Evolutionary conservation across 2,797 vertebrate genomes (phyloP).

Genomic region (Selene dorsalis): DNA sequence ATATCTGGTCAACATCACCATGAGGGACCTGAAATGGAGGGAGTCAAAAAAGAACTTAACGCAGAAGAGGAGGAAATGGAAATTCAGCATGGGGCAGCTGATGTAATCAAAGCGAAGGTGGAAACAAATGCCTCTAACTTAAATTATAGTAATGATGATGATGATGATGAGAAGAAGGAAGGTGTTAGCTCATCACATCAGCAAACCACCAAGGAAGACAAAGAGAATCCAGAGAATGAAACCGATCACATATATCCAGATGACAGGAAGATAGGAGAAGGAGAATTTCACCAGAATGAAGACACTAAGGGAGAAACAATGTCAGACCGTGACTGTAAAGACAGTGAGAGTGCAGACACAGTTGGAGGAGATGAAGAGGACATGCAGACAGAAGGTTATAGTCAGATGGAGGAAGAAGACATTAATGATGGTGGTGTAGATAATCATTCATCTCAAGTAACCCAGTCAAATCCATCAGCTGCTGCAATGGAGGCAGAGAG

Average conservation of each 20-base stretch:
- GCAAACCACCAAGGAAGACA: slow-evolving; percentile 36
- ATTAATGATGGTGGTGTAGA: slow-evolving; percentile 24
- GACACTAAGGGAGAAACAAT: slow-evolving; percentile 31
- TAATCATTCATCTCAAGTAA: slow-evolving; percentile 39
- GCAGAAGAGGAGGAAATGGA: slow-evolving; percentile 36
- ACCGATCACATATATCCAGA: slow-evolving; percentile 12
- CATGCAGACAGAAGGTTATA: slow-evolving; percentile 4
- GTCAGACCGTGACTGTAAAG: slow-evolving; percentile 38
- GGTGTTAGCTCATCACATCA: slow-evolving; percentile 51
- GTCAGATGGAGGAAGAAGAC: slow-evolving; percentile 40
- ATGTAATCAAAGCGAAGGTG: slow-evolving; percentile 31
- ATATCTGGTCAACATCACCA: slow-evolving; percentile 22
- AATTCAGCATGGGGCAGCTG: slow-evolving; percentile 30
- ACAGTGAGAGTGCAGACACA: slow-evolving; percentile 34
- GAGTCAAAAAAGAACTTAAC: slow-evolving; percentile 35
- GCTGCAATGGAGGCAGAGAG: slow-evolving; percentile 31
- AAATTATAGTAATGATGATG: slow-evolving; percentile 34
- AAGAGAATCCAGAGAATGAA: slow-evolving; percentile 42
- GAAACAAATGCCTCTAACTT: slow-evolving; percentile 45
- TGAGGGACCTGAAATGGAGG: slow-evolving; percentile 28
- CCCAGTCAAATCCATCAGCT: slow-evolving; percentile 30
- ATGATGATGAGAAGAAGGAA: slow-evolving; percentile 37
- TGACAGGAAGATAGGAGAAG: slow-evolving; percentile 20
- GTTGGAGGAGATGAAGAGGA: slow-evolving; percentile 41
- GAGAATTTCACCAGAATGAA: slow-evolving; percentile 26